A percentile compares a stretch with the other conserved stretches of the same genome.
Evolutionary conservation across 2,797 vertebrate species (phyloP).

Genomic region (Neosilurus hyrtlii): DNA sequence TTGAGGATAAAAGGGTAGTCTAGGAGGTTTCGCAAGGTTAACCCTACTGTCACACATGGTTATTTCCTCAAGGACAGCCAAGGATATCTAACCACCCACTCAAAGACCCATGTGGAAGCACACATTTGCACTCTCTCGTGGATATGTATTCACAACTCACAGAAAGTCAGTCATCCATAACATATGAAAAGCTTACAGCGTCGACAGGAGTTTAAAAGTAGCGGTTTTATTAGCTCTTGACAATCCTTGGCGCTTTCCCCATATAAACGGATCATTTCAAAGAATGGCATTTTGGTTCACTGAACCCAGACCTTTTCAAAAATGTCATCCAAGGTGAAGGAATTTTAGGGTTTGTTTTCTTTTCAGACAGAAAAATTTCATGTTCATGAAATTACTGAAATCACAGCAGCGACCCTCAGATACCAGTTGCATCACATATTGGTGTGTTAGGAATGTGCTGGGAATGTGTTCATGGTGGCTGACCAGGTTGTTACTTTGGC

Average conservation of each 20-base stretch:
- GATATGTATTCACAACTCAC: constrained; percentile 2
- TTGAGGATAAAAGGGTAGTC: constrained; percentile 36
- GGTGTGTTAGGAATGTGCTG: neutral
- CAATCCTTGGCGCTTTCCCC: neutral
- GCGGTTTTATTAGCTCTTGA: constrained; percentile 7
- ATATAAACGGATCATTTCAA: neutral
- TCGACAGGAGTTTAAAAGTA: constrained; percentile 12
- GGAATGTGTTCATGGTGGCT: neutral
- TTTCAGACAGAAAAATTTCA: neutral
- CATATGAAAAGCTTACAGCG: constrained; percentile 16
- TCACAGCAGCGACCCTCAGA: neutral
- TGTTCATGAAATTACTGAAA: neutral
- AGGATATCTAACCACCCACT: constrained; percentile 21
- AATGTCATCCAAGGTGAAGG: neutral
- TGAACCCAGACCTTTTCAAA: neutral
- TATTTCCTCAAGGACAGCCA: constrained; percentile 49
- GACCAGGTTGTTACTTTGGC: neutral
- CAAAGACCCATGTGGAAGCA: constrained; percentile 13
- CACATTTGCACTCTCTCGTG: constrained; percentile 14
- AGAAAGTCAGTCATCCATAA: constrained; percentile 12
- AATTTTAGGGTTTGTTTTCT: neutral
- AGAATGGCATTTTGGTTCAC: neutral
- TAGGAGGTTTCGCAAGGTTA: constrained; percentile 21
- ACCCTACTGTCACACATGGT: constrained; percentile 46
- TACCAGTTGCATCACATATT: neutral